Percentiles rank a stretch among this genome's conserved stretches.
phyloP scores from a whole-genome alignment of 2,888 invertebrate genomes.

The Trissolcus brochymenae region DNA sequence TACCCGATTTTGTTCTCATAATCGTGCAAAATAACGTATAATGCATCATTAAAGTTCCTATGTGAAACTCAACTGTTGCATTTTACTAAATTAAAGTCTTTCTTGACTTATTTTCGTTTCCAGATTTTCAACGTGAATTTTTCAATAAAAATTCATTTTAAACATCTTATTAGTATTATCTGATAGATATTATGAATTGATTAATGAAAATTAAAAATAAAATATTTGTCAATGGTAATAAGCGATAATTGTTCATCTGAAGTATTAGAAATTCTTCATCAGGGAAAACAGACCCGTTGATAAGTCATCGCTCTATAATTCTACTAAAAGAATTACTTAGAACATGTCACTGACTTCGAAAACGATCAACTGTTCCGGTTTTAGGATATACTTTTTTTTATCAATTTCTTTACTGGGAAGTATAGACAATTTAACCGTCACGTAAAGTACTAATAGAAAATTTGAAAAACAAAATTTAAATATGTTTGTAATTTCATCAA shows the following conservation, averaged over 20 bases:
- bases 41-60: constrained; percentile 14
- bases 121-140: too few relatives aligned
- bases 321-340: constrained; percentile 18
- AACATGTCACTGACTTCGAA: constrained; percentile 26
- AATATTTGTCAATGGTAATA: too few relatives aligned
- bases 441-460: too few relatives aligned
- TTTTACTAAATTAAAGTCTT: too few relatives aligned
- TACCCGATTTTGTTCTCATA: constrained; percentile 11
- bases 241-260: neutral
- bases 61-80: neutral
- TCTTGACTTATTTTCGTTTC: too few relatives aligned
- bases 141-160: too few relatives aligned
- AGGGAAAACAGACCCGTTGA: constrained; percentile 5
- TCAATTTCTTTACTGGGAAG: neutral
- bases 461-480: too few relatives aligned
- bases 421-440: neutral
- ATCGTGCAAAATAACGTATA: constrained; percentile 16
- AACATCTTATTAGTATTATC: too few relatives aligned
- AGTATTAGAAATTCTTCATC: constrained; percentile 15
- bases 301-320: constrained; percentile 21
- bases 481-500: too few relatives aligned
- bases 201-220: neutral
- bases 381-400: neutral
- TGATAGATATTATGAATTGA: neutral
- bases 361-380: constrained; percentile 9